Base-by-base conservation (phyloP, 2,888 invertebrate species). In the Biston stratarius region DNA sequence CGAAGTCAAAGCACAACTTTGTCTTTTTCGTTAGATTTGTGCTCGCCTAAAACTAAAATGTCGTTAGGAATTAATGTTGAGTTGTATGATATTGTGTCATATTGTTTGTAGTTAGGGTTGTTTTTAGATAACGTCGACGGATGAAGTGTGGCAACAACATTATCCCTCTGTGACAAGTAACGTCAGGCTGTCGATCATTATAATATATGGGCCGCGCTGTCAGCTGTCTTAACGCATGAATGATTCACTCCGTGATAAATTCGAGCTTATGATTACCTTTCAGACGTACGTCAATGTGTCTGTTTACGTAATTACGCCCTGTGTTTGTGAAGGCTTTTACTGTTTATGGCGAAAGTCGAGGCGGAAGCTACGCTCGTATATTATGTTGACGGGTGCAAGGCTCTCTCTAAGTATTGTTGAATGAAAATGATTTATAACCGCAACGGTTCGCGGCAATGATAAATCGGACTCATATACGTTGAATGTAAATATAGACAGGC, bases 191-290 rank as follows among this genome's bases (percentile, higher is more conserved):
- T 94, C 93, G 92, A 93, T 94, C 93, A 94, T 89, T 91, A 88
- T 92, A 94, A 94, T 92, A 88, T 94, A 94, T 94, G 92, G 89
- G 91, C 90, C 84, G 87, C 84, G 88, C 92, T 92, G 93, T 93
- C 93, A 92, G 90, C 92, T 92, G 93, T 92, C 93, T 90, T 84
- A 85, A 86, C 88, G 88, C 90, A 91, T 92, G 93, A 93, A 91
- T 92, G 93, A 93, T 93, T 94, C 93, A 93, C 92, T 92, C 86
- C 86, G 87, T 91, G 92, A 94, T 94, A 93, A 94, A 94, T 93
- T 92, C 89, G 87, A 92, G 92, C 92, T 93, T 92, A 92, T 94
- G 93, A 94, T 94, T 93, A 93, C 92, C 92, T 93, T 92, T 92
- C 92, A 92, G 89, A 89, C 90, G 82, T 86, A 85, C 86, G 91